Evolutionary conservation across 2,797 vertebrate species (phyloP).

Genomic region (Podarcis siculus): DNA sequence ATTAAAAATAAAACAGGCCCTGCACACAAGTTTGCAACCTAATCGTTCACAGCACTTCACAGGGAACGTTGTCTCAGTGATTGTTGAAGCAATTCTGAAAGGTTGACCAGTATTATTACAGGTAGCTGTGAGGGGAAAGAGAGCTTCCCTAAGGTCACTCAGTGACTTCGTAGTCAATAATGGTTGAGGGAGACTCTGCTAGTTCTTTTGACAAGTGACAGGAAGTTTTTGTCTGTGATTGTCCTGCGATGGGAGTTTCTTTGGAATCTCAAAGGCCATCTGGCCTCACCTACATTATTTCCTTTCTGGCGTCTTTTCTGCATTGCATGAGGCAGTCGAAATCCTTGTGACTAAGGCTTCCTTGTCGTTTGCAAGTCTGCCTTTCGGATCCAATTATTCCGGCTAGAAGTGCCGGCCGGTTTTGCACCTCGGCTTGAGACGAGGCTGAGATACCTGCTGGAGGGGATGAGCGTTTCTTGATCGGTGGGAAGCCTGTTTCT

Average conservation of each 20-base stretch:
- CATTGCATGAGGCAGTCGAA: neutral
- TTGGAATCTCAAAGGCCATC: slow-evolving; percentile 7
- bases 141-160: neutral
- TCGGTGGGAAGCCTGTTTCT: neutral
- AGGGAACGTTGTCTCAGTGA: neutral
- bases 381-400: slow-evolving; percentile 4
- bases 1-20: neutral
- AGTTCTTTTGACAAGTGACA: too few species aligned
- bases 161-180: neutral
- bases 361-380: neutral
- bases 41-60: neutral
- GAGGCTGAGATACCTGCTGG: neutral
- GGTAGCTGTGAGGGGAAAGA: too few species aligned
- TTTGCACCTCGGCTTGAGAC: slow-evolving; percentile 6
- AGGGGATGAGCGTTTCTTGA: neutral
- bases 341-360: neutral
- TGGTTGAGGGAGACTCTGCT: neutral
- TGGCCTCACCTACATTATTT: neutral
- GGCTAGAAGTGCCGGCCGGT: neutral
- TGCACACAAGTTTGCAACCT: neutral
- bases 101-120: neutral
- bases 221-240: neutral
- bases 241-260: neutral
- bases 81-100: neutral
- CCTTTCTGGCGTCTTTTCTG: neutral